phyloP scores from a whole-genome alignment of 2,888 invertebrate genomes.

The Siphlonurus alternatus region DNA sequence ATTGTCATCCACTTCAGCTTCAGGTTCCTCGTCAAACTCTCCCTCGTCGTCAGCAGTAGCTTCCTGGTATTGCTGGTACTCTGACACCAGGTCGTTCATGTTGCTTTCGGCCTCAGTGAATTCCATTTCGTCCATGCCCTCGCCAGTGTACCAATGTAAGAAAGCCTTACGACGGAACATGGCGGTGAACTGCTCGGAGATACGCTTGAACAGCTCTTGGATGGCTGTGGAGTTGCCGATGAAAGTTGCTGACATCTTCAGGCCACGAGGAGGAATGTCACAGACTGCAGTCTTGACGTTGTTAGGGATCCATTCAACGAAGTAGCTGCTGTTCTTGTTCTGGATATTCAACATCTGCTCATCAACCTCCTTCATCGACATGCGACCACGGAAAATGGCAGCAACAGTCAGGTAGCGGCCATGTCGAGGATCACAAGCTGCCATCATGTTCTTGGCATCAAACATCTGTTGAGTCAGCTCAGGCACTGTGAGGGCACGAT shows the following conservation, averaged over 20 bases:
- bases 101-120: slow-evolving; percentile 41
- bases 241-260: slow-evolving; percentile 40
- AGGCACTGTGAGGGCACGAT: slow-evolving; percentile 29
- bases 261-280: slow-evolving; percentile 39
- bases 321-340: slow-evolving; percentile 21
- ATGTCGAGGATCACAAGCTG: slow-evolving; percentile 32
- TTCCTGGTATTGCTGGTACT: slow-evolving; percentile 32
- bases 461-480: slow-evolving; percentile 28
- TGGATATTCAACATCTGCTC: slow-evolving; percentile 23
- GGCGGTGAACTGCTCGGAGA: slow-evolving; percentile 35
- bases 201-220: slow-evolving; percentile 34
- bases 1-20: no score
- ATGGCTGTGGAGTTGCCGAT: slow-evolving; percentile 35
- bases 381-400: slow-evolving; percentile 33
- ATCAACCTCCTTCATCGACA: slow-evolving; percentile 38
- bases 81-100: slow-evolving; percentile 31
- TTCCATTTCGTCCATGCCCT: slow-evolving; percentile 42
- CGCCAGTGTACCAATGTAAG: slow-evolving; percentile 38
- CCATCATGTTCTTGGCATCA: slow-evolving; percentile 35
- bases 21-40: slow-evolving; percentile 62
- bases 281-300: slow-evolving; percentile 44
- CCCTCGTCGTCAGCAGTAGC: slow-evolving; percentile 58
- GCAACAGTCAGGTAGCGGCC: slow-evolving; percentile 39
- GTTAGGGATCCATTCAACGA: slow-evolving; percentile 69
- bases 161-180: slow-evolving; percentile 31